Percentiles rank a stretch among this genome's conserved stretches.
Evolutionary conservation across 2,888 invertebrate species (phyloP).

Genomic region (Nymphalis polychloros): DNA sequence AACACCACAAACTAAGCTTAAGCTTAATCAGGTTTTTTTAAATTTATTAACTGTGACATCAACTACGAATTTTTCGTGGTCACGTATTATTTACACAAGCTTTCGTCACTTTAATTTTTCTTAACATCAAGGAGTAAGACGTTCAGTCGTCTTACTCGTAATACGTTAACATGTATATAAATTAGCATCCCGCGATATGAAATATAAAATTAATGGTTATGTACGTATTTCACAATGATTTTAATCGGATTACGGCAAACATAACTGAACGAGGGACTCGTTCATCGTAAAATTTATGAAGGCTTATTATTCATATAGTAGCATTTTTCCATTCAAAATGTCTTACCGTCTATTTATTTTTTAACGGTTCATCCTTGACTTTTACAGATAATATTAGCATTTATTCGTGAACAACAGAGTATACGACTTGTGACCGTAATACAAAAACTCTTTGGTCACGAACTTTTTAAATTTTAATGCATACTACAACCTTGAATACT

Average conservation of each 20-base stretch:
- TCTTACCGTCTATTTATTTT: conserved; percentile 42
- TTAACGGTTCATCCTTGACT: conserved; percentile 59
- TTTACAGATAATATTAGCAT: conserved; percentile 62
- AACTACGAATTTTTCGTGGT: background rate
- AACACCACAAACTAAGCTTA: conserved; percentile 10
- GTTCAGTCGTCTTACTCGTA: too few relatives aligned
- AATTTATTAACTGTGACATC: background rate
- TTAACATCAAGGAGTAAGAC: too few relatives aligned
- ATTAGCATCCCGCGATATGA: background rate
- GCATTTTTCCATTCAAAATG: conserved; percentile 45
- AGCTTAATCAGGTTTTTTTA: background rate
- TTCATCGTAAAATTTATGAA: conserved; percentile 5
- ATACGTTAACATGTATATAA: too few relatives aligned
- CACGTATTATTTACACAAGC: background rate
- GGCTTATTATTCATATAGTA: conserved; percentile 44
- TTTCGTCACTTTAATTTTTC: background rate
- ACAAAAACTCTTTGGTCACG: conserved; percentile 62
- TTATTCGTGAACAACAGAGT: conserved; percentile 54
- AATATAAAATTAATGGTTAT: conserved; percentile 1
- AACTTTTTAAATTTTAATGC: conserved; percentile 51
- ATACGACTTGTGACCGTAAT: conserved; percentile 52
- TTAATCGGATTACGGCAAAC: conserved; percentile 5
- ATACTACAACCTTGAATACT: conserved; percentile 54
- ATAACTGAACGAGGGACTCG: conserved; percentile 1
- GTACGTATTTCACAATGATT: background rate